Conservation (phyloP, 1,140 invertebrate species). For the Mamestra configurata region DNA sequence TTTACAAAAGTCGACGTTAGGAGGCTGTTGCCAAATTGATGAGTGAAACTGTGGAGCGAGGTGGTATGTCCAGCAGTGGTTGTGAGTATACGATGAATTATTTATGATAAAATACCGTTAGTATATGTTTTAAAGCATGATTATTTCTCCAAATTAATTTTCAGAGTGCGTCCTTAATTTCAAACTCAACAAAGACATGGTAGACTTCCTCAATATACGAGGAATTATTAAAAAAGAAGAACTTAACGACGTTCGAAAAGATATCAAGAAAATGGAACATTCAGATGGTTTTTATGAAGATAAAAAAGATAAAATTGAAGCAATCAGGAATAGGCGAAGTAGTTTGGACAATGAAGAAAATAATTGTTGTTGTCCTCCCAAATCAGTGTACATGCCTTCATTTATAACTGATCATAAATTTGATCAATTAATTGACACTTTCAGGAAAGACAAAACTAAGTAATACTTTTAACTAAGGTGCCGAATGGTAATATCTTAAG, state of each 20-base stretch:
- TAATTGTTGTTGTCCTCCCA: slow-evolving; percentile 4
- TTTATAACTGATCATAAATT: slow-evolving; percentile 16
- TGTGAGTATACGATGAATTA: no score
- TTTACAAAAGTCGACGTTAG: no score
- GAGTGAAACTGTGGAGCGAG: no score
- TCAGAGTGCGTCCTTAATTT: slow-evolving; percentile 68
- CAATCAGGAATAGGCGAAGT: not conserved
- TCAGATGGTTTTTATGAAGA: not conserved
- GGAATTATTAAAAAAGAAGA: slow-evolving; percentile 62
- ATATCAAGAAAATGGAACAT: slow-evolving; percentile 27
- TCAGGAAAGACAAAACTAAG: slow-evolving; percentile 23
- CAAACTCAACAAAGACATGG: slow-evolving; percentile 64
- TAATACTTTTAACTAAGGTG: no score
- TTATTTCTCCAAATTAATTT: slow-evolving; percentile 17
- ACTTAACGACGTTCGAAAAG: slow-evolving; percentile 49
- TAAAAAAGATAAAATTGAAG: not conserved
- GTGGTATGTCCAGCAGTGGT: no score
- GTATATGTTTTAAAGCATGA: no score
- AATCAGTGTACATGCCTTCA: not conserved
- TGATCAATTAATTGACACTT: slow-evolving; percentile 24
- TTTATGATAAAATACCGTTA: no score
- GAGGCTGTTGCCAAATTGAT: no score
- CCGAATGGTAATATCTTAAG: no score
- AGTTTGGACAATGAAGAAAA: not conserved
- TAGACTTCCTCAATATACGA: slow-evolving; percentile 63